A percentile compares a stretch with the other conserved stretches of the same genome.
These are phyloP conservation scores for Xylota sylvarum DNA, from an alignment of 2,888 invertebrate genomes.

Conservation along the genomic window DNA sequence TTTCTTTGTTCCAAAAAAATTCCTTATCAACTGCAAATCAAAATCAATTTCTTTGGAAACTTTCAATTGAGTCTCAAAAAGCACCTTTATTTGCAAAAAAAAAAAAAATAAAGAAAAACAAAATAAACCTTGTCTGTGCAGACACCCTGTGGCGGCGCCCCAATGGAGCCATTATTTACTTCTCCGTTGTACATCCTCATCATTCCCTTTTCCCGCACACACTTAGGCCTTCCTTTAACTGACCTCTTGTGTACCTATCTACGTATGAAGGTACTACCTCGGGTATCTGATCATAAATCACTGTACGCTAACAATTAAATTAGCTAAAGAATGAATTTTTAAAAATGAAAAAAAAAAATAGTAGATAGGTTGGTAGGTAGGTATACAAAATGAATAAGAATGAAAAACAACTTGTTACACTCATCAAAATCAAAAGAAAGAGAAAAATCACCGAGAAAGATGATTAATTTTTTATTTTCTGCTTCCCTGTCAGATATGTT, in stretches of 20 bases:
- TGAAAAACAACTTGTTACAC: slow-evolving; percentile 73
- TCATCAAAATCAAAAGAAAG: slow-evolving; percentile 49
- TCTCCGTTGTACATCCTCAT: slow-evolving; percentile 42
- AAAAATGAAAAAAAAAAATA: slow-evolving; percentile 43
- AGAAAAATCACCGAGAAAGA: slow-evolving; percentile 54
- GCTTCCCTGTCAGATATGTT: slow-evolving; percentile 62
- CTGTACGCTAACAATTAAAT: slow-evolving; percentile 73
- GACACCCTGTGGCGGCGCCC: slow-evolving; percentile 68
- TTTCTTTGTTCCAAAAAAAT: slow-evolving; percentile 20
- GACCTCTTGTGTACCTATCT: slow-evolving; percentile 51
- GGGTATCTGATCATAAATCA: slow-evolving; percentile 71
- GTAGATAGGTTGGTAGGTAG: not conserved
- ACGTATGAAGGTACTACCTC: not conserved
- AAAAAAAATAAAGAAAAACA: slow-evolving; percentile 17
- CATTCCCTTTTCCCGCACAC: slow-evolving; percentile 2
- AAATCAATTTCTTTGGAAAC: slow-evolving; percentile 42
- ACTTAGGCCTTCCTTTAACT: slow-evolving; percentile 23
- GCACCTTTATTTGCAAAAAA: slow-evolving; percentile 20
- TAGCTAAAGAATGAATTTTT: slow-evolving; percentile 72
- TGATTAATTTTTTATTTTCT: slow-evolving; percentile 73
- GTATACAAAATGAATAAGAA: slow-evolving; percentile 21
- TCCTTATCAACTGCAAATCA: slow-evolving; percentile 43
- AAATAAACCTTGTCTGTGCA: not conserved
- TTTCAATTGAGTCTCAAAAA: slow-evolving; percentile 44
- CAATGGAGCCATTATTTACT: slow-evolving; percentile 65